Evolutionary conservation across 2,113 vertebrate genomes (phyloP).

Genomic region (Accipiter virgatus): DNA sequence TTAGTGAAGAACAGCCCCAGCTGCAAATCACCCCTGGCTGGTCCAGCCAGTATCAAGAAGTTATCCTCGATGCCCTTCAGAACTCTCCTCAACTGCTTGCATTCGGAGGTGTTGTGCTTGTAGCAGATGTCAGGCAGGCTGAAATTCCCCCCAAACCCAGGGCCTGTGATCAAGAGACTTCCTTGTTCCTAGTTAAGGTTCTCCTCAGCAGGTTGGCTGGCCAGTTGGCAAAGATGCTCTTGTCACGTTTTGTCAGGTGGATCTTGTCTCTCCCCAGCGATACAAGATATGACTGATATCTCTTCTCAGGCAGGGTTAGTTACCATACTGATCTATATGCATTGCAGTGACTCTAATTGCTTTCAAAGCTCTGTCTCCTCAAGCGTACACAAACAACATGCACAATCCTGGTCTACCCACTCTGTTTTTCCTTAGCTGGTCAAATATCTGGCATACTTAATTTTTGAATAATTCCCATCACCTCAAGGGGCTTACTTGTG

Average conservation of each 20-base stretch:
- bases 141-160: not conserved
- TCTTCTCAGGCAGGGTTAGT: not conserved
- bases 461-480: not conserved
- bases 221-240: not conserved
- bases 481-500: not conserved
- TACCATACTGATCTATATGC: not conserved
- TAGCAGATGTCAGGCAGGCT: not conserved
- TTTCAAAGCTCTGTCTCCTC: not conserved
- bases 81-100: not conserved
- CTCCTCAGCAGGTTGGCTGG: not conserved
- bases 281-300: not conserved
- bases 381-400: not conserved
- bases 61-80: not conserved
- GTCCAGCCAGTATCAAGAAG: not conserved
- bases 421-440: not conserved
- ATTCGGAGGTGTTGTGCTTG: not conserved
- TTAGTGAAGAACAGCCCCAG: not conserved
- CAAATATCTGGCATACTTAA: not conserved
- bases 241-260: not conserved
- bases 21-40: not conserved
- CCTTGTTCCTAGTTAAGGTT: not conserved
- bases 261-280: not conserved
- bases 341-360: not conserved
- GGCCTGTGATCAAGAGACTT: not conserved
- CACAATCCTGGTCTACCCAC: not conserved